Base-by-base conservation (phyloP, 2,888 invertebrate genomes). In the Callimorpha dominula region DNA sequence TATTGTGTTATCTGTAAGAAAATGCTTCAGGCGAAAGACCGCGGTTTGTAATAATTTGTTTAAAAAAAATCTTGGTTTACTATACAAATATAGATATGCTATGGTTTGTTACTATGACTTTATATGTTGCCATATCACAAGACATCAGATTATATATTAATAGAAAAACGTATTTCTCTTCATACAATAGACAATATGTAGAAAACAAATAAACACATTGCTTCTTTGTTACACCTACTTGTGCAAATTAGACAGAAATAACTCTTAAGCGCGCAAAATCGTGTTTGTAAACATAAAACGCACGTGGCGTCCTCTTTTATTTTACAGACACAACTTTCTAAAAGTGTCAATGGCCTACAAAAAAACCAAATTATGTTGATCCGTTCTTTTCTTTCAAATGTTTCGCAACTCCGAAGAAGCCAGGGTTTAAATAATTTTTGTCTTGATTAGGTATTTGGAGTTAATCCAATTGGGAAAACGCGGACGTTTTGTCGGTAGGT, bases 291-390 rank as follows among this genome's bases (percentile, higher is more conserved):
- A 86, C 84, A 85, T 15, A 80, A 77, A 77, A 46, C 0, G 8
- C 77, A 70, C 73, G 81, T 84, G 84, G 85, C 82, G 81, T 81
- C 85, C 83, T 83, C 86, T 86, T 40, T 81, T 76, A 71, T 75
- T 31, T 43, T 52, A 50, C 2, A 43, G 66, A 70, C 43, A 70
- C 64, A 81, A 78, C 72, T 57, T 2, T 14, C 7, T 62, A 71
- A 63, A 12, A 69, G 72, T 81, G 82, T 84, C 81, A 82, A 84
- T 82, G 86, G 76, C 84, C 84, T 81, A 57, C 67, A 76, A 0
- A 0, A 50, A 15, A 72, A 74, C 81, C 83, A 81, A 68, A n/a
- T 0, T 76, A 62, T 8, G 46, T 50, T 74, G 81, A 79, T 40
- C 76, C 62, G 31, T 68, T 17, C 2, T 17, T 0, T 15, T 12